These are phyloP conservation scores for Drosophila busckii DNA, from an alignment of 1,140 invertebrate genomes.

Conservation along the genomic window DNA sequence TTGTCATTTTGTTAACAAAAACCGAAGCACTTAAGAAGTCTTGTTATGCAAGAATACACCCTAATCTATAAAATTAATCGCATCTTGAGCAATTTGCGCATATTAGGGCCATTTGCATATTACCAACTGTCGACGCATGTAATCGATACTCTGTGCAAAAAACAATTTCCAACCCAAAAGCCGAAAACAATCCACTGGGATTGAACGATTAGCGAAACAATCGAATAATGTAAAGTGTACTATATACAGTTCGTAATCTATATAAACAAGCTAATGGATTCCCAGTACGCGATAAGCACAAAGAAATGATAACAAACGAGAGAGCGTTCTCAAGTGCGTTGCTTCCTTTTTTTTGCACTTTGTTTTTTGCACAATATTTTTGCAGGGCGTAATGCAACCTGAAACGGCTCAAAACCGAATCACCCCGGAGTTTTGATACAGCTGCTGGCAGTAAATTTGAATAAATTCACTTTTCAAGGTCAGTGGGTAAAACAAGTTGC, in stretches of 20 bases:
- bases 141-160: conserved; percentile 44
- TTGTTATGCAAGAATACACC: too few species aligned
- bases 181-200: conserved; percentile 40
- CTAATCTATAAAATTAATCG: neutral
- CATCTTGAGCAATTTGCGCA: conserved; percentile 24
- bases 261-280: conserved; percentile 48
- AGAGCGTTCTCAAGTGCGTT: conserved; percentile 9
- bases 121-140: conserved; percentile 25
- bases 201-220: conserved; percentile 52
- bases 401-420: conserved; percentile 20
- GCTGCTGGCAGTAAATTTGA: conserved; percentile 58
- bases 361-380: conserved; percentile 26
- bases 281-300: conserved; percentile 50
- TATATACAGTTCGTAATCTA: conserved; percentile 11
- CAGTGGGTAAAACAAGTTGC: conserved; percentile 77
- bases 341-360: neutral
- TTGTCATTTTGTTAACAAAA: neutral
- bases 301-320: conserved; percentile 23
- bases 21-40: neutral
- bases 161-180: conserved; percentile 36
- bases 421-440: conserved; percentile 48
- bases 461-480: conserved; percentile 74
- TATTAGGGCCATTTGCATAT: conserved; percentile 36
- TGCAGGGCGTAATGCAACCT: conserved; percentile 40
- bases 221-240: conserved; percentile 40